Evolutionary conservation across 2,888 invertebrate species (phyloP).

Genomic region (Hyposoter dolosus): DNA sequence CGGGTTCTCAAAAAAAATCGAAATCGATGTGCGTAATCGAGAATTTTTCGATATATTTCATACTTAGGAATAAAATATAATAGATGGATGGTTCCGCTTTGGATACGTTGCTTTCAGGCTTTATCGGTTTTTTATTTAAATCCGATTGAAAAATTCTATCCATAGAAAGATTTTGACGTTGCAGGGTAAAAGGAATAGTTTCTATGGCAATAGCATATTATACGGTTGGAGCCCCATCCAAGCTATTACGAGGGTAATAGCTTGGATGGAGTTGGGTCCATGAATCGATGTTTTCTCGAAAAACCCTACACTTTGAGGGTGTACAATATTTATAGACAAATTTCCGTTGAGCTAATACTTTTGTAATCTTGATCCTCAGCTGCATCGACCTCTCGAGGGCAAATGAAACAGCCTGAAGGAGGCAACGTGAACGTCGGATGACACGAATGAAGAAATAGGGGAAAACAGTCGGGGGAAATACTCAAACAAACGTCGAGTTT

Average conservation of each 20-base stretch:
- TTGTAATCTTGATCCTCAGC: neutral
- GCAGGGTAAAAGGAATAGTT: neutral
- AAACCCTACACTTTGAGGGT: neutral
- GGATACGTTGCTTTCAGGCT: neutral
- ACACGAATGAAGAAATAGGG: neutral
- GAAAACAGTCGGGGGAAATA: conserved; percentile 12
- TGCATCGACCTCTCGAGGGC: neutral
- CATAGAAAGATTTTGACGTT: neutral
- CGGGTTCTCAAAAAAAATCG: neutral
- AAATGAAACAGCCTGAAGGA: neutral
- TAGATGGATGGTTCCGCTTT: neutral
- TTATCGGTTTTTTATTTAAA: conserved; percentile 5
- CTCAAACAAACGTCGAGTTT: conserved; percentile 22
- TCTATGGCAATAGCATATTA: neutral
- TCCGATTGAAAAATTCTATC: conserved; percentile 3
- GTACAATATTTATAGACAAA: neutral
- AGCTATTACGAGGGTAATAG: neutral
- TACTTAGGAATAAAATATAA: neutral
- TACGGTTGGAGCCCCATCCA: neutral
- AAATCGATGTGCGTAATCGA: conserved; percentile 7
- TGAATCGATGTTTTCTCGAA: neutral
- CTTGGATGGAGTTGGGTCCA: neutral
- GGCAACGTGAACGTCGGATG: neutral
- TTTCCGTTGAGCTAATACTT: neutral
- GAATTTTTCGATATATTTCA: conserved; percentile 9